These are phyloP conservation scores for Cichladusa arquata DNA, from an alignment of 2,113 vertebrate genomes.

Conservation along the genomic window DNA sequence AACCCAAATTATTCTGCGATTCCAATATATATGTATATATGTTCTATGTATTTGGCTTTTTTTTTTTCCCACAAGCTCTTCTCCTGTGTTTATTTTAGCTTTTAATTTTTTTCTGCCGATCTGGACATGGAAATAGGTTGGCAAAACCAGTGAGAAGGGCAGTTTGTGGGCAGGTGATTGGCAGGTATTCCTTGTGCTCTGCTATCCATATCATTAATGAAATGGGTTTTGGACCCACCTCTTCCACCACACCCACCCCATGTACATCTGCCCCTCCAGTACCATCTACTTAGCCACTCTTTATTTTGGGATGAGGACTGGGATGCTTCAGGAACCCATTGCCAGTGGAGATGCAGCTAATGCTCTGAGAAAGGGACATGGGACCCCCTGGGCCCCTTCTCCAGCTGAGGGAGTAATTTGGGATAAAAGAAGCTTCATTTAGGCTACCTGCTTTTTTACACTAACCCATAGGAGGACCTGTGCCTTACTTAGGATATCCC, in stretches of 20 bases:
- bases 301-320: background rate
- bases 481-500: background rate
- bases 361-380: background rate
- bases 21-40: accelerated
- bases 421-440: background rate
- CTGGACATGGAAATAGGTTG: background rate
- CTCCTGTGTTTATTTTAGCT: background rate
- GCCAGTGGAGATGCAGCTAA: background rate
- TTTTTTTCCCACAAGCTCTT: background rate
- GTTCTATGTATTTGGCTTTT: background rate
- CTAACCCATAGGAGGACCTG: background rate
- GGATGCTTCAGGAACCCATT: background rate
- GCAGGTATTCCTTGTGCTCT: background rate
- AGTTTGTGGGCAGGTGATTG: background rate
- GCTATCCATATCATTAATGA: accelerated
- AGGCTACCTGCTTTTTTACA: background rate
- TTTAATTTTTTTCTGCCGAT: background rate
- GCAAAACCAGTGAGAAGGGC: background rate
- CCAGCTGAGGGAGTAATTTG: background rate
- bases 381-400: background rate
- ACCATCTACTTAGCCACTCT: background rate
- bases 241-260: background rate
- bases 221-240: background rate
- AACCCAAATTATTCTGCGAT: background rate
- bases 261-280: background rate